These are phyloP conservation scores for Fregata magnificens DNA, from an alignment of 2,113 vertebrate genomes.

Conservation along the genomic window DNA sequence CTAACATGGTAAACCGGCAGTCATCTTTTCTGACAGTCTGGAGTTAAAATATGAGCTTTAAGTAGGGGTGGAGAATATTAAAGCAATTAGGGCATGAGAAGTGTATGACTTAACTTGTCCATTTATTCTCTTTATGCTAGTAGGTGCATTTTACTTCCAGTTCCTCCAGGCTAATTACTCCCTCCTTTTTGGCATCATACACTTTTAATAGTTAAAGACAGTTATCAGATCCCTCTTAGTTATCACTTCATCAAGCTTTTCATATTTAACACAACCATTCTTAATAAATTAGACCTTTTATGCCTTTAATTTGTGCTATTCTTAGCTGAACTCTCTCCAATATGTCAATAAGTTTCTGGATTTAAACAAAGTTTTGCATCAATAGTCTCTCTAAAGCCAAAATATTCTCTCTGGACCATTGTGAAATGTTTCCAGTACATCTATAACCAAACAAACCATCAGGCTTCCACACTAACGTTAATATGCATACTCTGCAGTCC, in stretches of 20 bases:
- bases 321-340: background rate
- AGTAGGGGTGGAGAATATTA: background rate
- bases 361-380: background rate
- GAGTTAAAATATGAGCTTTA: background rate
- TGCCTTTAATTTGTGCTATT: background rate
- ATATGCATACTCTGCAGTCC: background rate
- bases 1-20: background rate
- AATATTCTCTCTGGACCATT: background rate
- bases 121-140: background rate
- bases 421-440: background rate
- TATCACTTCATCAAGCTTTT: background rate
- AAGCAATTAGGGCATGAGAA: background rate
- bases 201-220: background rate
- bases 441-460: background rate
- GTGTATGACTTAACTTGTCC: background rate
- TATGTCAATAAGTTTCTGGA: background rate
- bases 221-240: background rate
- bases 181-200: background rate
- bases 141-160: background rate
- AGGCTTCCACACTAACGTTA: background rate
- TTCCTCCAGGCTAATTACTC: background rate
- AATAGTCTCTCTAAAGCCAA: background rate
- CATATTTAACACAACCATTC: background rate
- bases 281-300: background rate
- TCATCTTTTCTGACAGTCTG: background rate